Conservation (phyloP, 2,888 invertebrate genomes). For the Noctua pronuba region DNA sequence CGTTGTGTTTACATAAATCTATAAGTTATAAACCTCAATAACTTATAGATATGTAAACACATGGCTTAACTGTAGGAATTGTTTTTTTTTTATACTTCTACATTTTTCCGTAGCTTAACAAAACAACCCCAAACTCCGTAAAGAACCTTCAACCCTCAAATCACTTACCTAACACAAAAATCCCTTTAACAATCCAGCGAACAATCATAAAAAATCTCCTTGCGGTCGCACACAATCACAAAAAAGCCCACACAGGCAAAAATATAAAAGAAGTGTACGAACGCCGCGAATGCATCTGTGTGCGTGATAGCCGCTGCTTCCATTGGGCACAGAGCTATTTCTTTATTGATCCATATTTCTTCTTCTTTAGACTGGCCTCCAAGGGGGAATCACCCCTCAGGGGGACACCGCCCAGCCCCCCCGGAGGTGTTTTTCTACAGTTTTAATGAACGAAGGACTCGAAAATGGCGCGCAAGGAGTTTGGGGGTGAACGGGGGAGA, state of each 20-base stretch:
- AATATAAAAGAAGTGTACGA: conserved; percentile 65
- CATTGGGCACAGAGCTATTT: conserved; percentile 90
- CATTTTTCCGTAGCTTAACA: not conserved
- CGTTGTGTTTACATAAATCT: not conserved
- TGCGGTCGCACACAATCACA: conserved; percentile 75
- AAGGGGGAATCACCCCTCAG: conserved; percentile 67
- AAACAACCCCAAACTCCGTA: not conserved
- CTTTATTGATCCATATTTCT: conserved; percentile 91
- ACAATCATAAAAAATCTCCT: conserved; percentile 71
- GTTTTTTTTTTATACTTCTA: not conserved
- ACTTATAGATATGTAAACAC: too few species aligned
- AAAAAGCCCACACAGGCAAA: conserved; percentile 60
- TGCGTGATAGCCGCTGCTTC: conserved; percentile 86
- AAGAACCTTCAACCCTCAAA: conserved; percentile 24
- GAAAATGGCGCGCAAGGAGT: conserved; percentile 81
- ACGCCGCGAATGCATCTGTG: conserved; percentile 75
- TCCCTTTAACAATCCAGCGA: conserved; percentile 57
- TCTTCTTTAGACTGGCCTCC: conserved; percentile 88
- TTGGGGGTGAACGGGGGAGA: conserved; percentile 75
- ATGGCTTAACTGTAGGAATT: too few species aligned
- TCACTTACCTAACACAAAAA: conserved; percentile 48
- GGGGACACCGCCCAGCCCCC: conserved; percentile 66
- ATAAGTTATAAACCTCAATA: too few species aligned
- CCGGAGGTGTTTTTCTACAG: conserved; percentile 89
- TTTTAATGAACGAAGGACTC: conserved; percentile 89